Evolutionary conservation across 2,797 vertebrate species (phyloP).

Genomic region (Pangasius mekongensis): DNA sequence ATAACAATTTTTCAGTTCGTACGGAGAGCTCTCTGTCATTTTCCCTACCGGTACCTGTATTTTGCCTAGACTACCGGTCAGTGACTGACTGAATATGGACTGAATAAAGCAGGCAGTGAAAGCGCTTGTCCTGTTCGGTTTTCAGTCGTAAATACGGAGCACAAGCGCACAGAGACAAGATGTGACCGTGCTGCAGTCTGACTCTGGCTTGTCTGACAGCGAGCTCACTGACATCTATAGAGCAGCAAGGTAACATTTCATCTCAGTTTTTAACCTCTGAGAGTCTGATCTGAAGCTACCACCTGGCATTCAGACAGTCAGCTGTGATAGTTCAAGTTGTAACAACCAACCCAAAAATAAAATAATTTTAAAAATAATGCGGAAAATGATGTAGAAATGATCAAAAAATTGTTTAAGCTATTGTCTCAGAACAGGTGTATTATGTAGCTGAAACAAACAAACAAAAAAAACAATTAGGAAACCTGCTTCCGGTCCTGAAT

Average conservation of each 20-base stretch:
- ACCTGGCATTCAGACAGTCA: neutral
- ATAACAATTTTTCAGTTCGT: neutral
- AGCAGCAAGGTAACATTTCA: too few species aligned
- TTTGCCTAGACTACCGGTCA: neutral
- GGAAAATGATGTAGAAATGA: too few species aligned
- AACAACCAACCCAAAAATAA: neutral
- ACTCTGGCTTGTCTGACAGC: neutral
- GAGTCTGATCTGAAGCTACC: neutral
- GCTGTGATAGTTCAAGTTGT: neutral
- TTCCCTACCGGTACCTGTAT: neutral
- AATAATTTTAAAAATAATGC: neutral
- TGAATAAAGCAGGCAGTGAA: neutral
- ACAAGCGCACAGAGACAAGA: neutral
- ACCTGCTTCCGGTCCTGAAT: too few species aligned
- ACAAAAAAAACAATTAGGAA: too few species aligned
- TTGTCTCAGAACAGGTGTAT: too few species aligned
- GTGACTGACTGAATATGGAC: neutral
- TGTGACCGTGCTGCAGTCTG: neutral
- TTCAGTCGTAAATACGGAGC: neutral
- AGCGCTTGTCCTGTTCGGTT: neutral
- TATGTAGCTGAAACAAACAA: too few species aligned
- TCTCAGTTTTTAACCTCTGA: neutral
- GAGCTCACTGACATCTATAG: too few species aligned
- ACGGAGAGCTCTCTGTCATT: neutral
- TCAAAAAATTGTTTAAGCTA: too few species aligned